Evolutionary conservation across 1,140 invertebrate species (phyloP).

Genomic region (Euura lappo): DNA sequence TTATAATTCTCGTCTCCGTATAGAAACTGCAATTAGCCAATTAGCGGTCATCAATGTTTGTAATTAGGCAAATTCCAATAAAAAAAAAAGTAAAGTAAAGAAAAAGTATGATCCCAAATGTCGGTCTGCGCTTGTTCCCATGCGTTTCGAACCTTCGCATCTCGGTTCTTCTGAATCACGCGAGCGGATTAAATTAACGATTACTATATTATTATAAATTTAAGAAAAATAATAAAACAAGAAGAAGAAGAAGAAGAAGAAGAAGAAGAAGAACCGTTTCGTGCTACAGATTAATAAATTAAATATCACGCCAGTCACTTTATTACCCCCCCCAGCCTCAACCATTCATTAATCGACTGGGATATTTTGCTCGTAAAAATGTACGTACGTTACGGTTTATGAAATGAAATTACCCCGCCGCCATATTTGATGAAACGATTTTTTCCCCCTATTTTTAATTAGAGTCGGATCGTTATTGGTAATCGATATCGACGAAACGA

Average conservation of each 20-base stretch:
- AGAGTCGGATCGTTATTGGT: too few species aligned
- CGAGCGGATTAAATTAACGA: slow-evolving; percentile 3
- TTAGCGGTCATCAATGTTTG: neutral
- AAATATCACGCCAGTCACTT: neutral
- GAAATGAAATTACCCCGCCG: too few species aligned
- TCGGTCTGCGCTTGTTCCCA: too few species aligned
- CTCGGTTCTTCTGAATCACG: neutral
- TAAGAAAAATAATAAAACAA: neutral
- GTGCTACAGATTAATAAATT: neutral
- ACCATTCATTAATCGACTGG: neutral
- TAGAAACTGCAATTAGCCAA: neutral
- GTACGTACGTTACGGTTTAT: neutral
- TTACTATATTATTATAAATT: neutral
- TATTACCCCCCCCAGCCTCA: neutral
- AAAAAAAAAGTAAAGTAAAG: neutral
- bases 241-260: neutral
- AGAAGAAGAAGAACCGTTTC: neutral
- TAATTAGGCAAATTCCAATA: neutral
- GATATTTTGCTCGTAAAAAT: slow-evolving; percentile 1
- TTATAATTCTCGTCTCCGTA: too few species aligned
- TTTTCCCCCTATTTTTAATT: too few species aligned
- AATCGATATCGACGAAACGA: too few species aligned
- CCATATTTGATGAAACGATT: too few species aligned
- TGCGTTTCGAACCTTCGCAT: too few species aligned
- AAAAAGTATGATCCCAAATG: too few species aligned